A percentile compares a stretch with the other conserved stretches of the same genome.
phyloP scores from a whole-genome alignment of 2,888 invertebrate genomes.

The Agrilus mali region DNA sequence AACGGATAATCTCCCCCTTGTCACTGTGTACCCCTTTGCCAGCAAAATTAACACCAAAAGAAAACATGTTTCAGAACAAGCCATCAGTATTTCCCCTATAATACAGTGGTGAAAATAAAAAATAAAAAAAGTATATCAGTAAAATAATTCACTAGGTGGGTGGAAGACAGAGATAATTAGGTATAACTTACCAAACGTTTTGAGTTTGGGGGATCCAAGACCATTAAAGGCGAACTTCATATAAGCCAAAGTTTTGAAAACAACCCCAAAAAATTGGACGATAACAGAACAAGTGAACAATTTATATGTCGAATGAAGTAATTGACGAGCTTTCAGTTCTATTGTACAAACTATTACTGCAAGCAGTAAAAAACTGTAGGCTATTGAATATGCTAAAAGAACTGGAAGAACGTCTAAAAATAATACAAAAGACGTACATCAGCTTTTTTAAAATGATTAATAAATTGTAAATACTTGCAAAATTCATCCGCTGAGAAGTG shows the following conservation, averaged over 20 bases:
- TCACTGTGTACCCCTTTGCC: constrained; percentile 85
- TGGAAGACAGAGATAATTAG: too few species aligned
- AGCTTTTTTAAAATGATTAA: background rate
- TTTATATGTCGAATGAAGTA: constrained; percentile 82
- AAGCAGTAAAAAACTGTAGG: constrained; percentile 59
- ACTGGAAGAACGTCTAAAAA: constrained; percentile 70
- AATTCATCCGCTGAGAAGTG: constrained; percentile 94
- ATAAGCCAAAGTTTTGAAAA: constrained; percentile 57
- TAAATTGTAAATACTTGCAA: constrained; percentile 48
- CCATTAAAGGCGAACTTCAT: constrained; percentile 70
- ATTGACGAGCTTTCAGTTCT: constrained; percentile 63
- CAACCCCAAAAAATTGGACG: constrained; percentile 57
- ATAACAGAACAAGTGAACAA: constrained; percentile 62
- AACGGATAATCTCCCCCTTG: constrained; percentile 64
- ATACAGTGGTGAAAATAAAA: constrained; percentile 14
- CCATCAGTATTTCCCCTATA: constrained; percentile 59
- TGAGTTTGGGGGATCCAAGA: constrained; percentile 39
- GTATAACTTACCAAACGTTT: constrained; percentile 35
- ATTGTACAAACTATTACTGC: constrained; percentile 63
- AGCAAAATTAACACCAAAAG: constrained; percentile 66
- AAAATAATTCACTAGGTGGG: too few species aligned
- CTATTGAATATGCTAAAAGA: constrained; percentile 58
- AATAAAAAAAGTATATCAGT: too few species aligned
- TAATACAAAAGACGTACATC: background rate
- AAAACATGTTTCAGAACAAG: constrained; percentile 61